phyloP scores from a whole-genome alignment of 1,140 invertebrate genomes.

The Ceratosolen fusciceps region DNA sequence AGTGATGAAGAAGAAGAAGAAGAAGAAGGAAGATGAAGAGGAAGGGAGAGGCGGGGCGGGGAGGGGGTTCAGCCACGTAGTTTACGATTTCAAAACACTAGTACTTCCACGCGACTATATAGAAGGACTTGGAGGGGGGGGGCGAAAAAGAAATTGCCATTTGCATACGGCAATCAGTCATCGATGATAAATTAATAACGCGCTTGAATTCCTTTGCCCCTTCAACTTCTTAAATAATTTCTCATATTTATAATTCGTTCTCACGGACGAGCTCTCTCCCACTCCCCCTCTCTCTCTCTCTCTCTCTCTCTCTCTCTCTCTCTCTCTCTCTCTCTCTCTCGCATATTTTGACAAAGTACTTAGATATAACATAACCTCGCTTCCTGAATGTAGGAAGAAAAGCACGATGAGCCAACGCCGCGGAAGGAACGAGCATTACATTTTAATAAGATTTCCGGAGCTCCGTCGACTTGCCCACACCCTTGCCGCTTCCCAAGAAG shows the following conservation, averaged over 20 bases:
- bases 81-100: neutral
- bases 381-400: neutral
- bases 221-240: neutral
- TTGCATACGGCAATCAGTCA: conserved; percentile 17
- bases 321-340: neutral
- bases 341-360: neutral
- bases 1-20: no score
- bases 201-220: neutral
- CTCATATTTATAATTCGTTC: neutral
- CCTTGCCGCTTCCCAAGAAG: conserved; percentile 11
- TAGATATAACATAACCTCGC: neutral
- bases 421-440: neutral
- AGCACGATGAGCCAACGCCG: neutral
- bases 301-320: neutral
- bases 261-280: neutral
- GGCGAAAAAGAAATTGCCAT: neutral
- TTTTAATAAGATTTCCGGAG: neutral
- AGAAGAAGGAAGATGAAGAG: no score
- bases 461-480: neutral
- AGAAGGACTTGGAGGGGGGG: no score
- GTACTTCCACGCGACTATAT: no score
- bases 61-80: no score
- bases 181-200: conserved; percentile 4
- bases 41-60: no score
- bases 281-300: neutral